Base-by-base conservation (phyloP, 2,113 vertebrate species). In the Lophochroa leadbeateri region DNA sequence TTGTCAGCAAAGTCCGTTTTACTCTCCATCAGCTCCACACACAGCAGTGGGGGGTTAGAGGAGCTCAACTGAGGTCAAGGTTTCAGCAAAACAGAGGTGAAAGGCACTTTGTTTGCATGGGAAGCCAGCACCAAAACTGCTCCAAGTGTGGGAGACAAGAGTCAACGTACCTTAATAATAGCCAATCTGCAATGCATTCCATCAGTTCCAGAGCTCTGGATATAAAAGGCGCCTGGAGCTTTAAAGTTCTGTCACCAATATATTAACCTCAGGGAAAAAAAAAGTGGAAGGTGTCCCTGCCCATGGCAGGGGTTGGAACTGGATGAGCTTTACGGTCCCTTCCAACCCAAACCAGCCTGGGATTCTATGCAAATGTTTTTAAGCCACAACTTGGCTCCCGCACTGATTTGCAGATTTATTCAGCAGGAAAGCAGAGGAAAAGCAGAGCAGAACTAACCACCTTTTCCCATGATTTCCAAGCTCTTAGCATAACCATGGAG, bases 371-470 rank as follows among this genome's bases (percentile, higher is more conserved):
- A 21, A 35, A 58, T 10, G 13, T 31, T 81, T 58, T 47, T 33
- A 27, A 89, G 57, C 19, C 55, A 25, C 57, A 82, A 10, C 43
- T 17, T 52, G 70, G 43, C 68, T 86, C 76, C 67, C 29, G 29
- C 33, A 25, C 14, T 70, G 8, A 93, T 50, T 44, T 46, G 86
- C 49, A 53, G 31, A 88, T 31, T 61, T 78, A 82, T 71, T 67
- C 55, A 58, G n/a, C 33, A 79, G 65, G 64, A 76, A 71, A 80
- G 35, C 25, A 39, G 27, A 91, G 17, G 74, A 61, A 94, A 90
- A 85, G 52, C 74, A 85, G 69, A 68, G 83, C 91, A 82, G 86
- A 78, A 82, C 52, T 75, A 87, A 43, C 70, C 68, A 58, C 65
- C 43, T 79, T 55, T 33, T 28, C 44, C 88, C 49, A 11, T 20